Percentiles rank a stretch among this genome's conserved stretches.
Conservation (phyloP, 2,888 invertebrate genomes). For the Pristionchus fissidentatus region DNA sequence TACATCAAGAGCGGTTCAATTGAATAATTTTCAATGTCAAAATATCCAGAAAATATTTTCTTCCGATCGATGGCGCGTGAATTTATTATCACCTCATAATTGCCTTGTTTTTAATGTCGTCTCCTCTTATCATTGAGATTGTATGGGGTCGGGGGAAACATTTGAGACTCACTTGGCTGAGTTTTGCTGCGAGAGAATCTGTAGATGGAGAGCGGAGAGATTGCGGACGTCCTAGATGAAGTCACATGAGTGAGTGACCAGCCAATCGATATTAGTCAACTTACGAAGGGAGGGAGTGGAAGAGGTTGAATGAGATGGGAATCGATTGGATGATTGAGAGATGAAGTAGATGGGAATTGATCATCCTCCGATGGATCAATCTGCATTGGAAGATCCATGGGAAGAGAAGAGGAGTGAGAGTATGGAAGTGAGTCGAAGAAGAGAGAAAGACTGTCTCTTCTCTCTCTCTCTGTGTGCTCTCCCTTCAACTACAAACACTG, state of each 20-base stretch:
- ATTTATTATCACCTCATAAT: too few species aligned
- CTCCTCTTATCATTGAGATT: too few species aligned
- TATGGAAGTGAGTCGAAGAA: constrained; percentile 4
- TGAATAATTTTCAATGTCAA: too few species aligned
- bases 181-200: constrained; percentile 1
- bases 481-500: constrained; percentile 7
- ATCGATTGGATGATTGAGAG: neutral
- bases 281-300: constrained; percentile 7
- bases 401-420: neutral
- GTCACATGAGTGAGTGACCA: constrained; percentile 25
- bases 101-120: too few species aligned
- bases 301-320: neutral
- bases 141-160: too few species aligned
- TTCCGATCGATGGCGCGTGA: too few species aligned
- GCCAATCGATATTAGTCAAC: neutral
- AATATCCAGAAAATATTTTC: too few species aligned
- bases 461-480: constrained; percentile 34
- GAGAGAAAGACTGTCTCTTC: constrained; percentile 38
- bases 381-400: constrained; percentile 9
- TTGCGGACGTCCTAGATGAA: neutral
- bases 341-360: constrained; percentile 24
- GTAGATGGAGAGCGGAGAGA: constrained; percentile 19
- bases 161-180: constrained; percentile 24
- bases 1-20: too few species aligned
- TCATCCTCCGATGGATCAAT: constrained; percentile 26